Conservation (phyloP, 2,797 vertebrate genomes). For the Hipposideros larvatus region DNA sequence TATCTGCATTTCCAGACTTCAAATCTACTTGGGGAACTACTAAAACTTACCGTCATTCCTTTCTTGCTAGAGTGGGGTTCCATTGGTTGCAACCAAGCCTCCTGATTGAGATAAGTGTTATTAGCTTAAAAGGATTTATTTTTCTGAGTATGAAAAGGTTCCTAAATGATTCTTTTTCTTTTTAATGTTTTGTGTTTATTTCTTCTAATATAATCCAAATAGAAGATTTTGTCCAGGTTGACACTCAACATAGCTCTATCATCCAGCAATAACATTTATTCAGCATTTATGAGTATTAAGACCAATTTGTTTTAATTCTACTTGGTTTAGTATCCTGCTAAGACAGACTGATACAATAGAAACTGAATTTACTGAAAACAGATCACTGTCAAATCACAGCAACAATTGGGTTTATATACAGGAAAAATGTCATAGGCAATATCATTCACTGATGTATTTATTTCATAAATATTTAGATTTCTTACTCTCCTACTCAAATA, state of each 20-base stretch:
- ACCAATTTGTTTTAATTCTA: slow-evolving; percentile 56
- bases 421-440: neutral
- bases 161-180: neutral
- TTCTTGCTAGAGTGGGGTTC: neutral
- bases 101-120: neutral
- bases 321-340: slow-evolving; percentile 25
- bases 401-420: neutral
- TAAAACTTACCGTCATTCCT: neutral
- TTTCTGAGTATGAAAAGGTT: neutral
- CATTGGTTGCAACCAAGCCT: neutral
- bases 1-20: neutral
- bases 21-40: neutral
- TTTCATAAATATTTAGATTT: slow-evolving; percentile 13
- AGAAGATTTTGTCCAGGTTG: neutral
- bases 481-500: neutral
- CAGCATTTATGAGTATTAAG: slow-evolving; percentile 15
- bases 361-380: slow-evolving; percentile 58
- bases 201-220: slow-evolving; percentile 40
- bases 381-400: slow-evolving; percentile 55
- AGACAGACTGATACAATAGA: slow-evolving; percentile 41
- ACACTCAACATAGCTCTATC: neutral
- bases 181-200: neutral
- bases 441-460: slow-evolving; percentile 16
- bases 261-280: slow-evolving; percentile 34
- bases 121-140: neutral